Base-by-base conservation (phyloP, 2,113 vertebrate genomes). In the Pitta sordida region DNA sequence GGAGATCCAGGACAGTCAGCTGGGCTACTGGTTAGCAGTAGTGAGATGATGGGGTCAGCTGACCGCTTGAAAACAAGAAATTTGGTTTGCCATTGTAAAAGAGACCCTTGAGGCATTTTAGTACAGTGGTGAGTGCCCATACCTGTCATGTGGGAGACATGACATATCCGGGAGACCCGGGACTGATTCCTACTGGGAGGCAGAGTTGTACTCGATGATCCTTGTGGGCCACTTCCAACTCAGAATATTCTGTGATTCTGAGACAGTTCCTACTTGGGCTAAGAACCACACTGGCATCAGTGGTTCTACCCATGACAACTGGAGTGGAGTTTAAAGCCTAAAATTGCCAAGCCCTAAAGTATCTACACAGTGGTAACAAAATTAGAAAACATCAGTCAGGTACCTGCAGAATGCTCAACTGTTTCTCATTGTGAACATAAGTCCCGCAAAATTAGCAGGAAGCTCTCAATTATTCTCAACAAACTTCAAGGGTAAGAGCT, bases 31-130 rank as follows among this genome's bases (percentile, higher is more conserved):
- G 29, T 51, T 41, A 55, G 12, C 23, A 36, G 22, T 11, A 73
- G 7, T 22, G 59, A 73, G 67, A 62, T 0, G 0, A 43, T 1
- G 68, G 23, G 9, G 6, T 29, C 64, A 75, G 17, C 7, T 39
- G 36, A 21, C 27, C 36, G 44, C 67, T 32, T 71, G 53, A 53
- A 86, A 86, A 71, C 19, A 32, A 49, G 4, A 59, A n/a, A 44
- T 29, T 71, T 39, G 17, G 7, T 30, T 56, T 71, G 22, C 32
- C 20, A 46, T 13, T 5, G 11, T 63, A 12, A 52, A 70, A 90
- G 23, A 60, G 23, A n/a, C 24, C 23, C 81, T 67, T 34, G 32
- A 75, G 62, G 22, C 5, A 6, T n/a, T n/a, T n/a, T n/a, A n/a
- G n/a, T n/a, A n/a, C n/a, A n/a, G n/a, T n/a, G n/a, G n/a, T n/a